Evolutionary conservation across 2,888 invertebrate species (phyloP).

Genomic region (Nomada lathburiana): DNA sequence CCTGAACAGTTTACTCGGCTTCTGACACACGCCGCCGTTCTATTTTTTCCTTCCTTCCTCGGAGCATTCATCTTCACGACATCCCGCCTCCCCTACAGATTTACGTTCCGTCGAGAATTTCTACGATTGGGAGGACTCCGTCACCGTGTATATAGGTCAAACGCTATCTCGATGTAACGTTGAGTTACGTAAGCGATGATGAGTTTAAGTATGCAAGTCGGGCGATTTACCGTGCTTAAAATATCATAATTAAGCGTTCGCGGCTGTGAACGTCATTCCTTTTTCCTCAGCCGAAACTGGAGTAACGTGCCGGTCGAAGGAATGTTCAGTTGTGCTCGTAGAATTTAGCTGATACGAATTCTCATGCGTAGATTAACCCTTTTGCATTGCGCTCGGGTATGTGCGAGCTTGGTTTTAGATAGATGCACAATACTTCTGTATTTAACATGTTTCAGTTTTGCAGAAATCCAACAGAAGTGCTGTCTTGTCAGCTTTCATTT

Average conservation of each 20-base stretch:
- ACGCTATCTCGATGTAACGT: constrained; percentile 20
- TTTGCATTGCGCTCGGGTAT: no score
- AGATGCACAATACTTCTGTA: no score
- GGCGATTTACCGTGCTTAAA: neutral
- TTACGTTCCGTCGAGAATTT: constrained; percentile 6
- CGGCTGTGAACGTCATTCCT: neutral
- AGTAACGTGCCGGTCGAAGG: neutral
- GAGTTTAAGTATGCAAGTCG: constrained; percentile 2
- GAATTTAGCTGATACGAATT: neutral
- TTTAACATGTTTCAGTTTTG: no score
- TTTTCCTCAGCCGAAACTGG: neutral
- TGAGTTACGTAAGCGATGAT: constrained; percentile 4
- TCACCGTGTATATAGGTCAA: constrained; percentile 20
- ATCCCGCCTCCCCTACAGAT: neutral
- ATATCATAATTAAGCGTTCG: constrained; percentile 15
- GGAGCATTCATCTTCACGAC: neutral
- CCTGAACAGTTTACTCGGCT: constrained; percentile 9
- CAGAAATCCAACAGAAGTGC: no score
- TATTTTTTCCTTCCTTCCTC: neutral
- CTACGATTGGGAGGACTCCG: neutral
- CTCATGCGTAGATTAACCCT: no score
- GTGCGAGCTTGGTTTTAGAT: no score
- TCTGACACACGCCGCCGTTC: neutral
- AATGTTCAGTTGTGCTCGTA: neutral
- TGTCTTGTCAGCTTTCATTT: no score